Percentiles rank a stretch among this genome's conserved stretches.
phyloP scores from a whole-genome alignment of 2,113 vertebrate species.

The Solea solea region DNA sequence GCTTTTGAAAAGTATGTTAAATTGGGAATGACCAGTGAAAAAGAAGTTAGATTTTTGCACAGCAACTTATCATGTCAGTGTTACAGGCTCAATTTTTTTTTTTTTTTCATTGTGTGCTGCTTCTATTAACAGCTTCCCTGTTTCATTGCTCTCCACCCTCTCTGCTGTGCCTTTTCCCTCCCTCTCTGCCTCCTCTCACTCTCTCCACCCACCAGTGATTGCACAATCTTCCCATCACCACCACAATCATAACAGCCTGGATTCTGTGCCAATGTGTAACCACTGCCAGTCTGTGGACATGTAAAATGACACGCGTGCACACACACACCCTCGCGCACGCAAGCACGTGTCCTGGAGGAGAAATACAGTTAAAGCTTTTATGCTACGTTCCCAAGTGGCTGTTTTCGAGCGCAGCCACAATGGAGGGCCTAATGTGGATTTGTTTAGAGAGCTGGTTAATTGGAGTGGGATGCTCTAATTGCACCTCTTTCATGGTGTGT shows the following conservation, averaged over 20 bases:
- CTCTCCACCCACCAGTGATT: slow-evolving; percentile 66
- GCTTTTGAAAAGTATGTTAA: too few species aligned
- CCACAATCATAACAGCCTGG: slow-evolving; percentile 62
- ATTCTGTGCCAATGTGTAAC: slow-evolving; percentile 60
- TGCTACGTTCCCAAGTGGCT: slow-evolving; percentile 83
- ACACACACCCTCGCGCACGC: slow-evolving; percentile 42
- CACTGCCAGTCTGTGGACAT: slow-evolving; percentile 40
- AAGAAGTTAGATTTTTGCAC: slow-evolving; percentile 1
- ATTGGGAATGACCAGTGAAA: slow-evolving; percentile 15
- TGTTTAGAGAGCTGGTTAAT: slow-evolving; percentile 87
- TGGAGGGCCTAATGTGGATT: slow-evolving; percentile 85
- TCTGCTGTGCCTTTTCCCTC: slow-evolving; percentile 37
- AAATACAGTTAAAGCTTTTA: slow-evolving; percentile 82
- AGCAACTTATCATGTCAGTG: slow-evolving; percentile 7
- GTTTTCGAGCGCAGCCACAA: slow-evolving; percentile 83
- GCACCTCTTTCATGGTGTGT: slow-evolving; percentile 77
- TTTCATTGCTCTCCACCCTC: slow-evolving; percentile 42
- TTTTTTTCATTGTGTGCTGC: slow-evolving; percentile 11
- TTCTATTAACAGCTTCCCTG: slow-evolving; percentile 31
- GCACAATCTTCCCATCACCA: slow-evolving; percentile 70
- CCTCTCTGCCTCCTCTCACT: slow-evolving; percentile 37
- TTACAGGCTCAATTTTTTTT: slow-evolving; percentile 48
- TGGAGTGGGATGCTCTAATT: slow-evolving; percentile 85
- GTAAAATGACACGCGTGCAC: background rate
- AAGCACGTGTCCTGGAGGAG: slow-evolving; percentile 67